Evolutionary conservation across 2,113 vertebrate genomes (phyloP).

Genomic region (Lycocorax pyrrhopterus): DNA sequence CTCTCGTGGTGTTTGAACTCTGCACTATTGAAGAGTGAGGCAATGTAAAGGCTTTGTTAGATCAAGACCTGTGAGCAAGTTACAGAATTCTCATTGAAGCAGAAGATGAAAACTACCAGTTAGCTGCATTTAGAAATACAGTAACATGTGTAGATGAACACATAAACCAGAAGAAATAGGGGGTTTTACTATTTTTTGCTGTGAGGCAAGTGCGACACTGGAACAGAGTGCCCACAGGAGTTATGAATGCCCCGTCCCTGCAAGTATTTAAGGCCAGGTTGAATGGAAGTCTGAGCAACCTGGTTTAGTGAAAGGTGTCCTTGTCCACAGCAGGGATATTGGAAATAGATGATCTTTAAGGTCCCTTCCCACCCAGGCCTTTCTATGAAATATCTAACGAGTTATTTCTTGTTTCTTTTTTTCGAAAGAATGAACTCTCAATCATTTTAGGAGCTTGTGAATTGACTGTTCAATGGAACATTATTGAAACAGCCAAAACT

Average conservation of each 20-base stretch:
- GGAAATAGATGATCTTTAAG: not conserved
- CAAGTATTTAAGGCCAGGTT: not conserved
- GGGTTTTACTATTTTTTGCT: not conserved
- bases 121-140: not conserved
- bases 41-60: not conserved
- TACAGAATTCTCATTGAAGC: not conserved
- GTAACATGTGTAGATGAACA: not conserved
- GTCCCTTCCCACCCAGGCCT: not conserved
- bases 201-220: not conserved
- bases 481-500: not conserved
- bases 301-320: not conserved
- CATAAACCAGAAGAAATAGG: not conserved
- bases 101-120: not conserved
- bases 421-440: not conserved
- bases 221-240: not conserved
- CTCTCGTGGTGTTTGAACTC: not conserved
- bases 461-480: not conserved
- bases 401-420: not conserved
- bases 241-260: rapidly evolving
- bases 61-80: not conserved
- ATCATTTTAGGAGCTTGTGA: not conserved
- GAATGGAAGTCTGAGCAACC: not conserved
- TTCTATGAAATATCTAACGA: not conserved
- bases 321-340: not conserved
- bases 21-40: not conserved